A percentile compares a stretch with the other conserved stretches of the same genome.
phyloP scores from a whole-genome alignment of 2,888 invertebrate species.

The Latheticus oryzae region DNA sequence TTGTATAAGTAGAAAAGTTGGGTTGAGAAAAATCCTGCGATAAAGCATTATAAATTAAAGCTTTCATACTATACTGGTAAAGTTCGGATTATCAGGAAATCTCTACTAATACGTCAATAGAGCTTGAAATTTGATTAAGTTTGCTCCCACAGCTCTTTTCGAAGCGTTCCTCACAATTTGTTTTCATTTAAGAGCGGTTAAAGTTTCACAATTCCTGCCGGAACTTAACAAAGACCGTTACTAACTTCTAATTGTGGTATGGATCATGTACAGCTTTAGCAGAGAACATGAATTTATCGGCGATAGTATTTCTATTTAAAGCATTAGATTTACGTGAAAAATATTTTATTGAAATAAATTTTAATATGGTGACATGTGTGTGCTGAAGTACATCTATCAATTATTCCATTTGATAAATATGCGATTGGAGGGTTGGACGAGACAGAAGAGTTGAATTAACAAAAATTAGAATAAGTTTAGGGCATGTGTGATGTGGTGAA shows the following conservation, averaged over 20 bases:
- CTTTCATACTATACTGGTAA: slow-evolving; percentile 26
- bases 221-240: slow-evolving; percentile 37
- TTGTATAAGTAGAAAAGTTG: slow-evolving; percentile 11
- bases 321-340: too few relatives aligned
- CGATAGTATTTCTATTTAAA: too few relatives aligned
- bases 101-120: slow-evolving; percentile 64
- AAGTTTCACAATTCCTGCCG: slow-evolving; percentile 1
- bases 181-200: slow-evolving; percentile 43
- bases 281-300: slow-evolving; percentile 40
- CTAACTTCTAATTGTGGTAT: slow-evolving; percentile 41
- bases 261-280: slow-evolving; percentile 41
- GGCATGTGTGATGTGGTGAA: slow-evolving; percentile 40
- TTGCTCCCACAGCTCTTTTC: slow-evolving; percentile 59
- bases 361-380: slow-evolving; percentile 7
- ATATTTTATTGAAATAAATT: too few relatives aligned
- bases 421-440: slow-evolving; percentile 15
- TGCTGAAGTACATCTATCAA: slow-evolving; percentile 17
- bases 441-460: slow-evolving; percentile 24
- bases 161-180: slow-evolving; percentile 47
- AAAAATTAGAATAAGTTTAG: slow-evolving; percentile 39
- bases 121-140: slow-evolving; percentile 65
- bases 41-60: slow-evolving; percentile 24
- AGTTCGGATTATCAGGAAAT: slow-evolving; percentile 61
- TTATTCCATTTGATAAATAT: slow-evolving; percentile 25
- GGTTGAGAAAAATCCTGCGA: slow-evolving; percentile 22